Percentiles rank a stretch among this genome's conserved stretches.
Conservation (phyloP, 2,797 vertebrate species). For the Falco novaeseelandiae region DNA sequence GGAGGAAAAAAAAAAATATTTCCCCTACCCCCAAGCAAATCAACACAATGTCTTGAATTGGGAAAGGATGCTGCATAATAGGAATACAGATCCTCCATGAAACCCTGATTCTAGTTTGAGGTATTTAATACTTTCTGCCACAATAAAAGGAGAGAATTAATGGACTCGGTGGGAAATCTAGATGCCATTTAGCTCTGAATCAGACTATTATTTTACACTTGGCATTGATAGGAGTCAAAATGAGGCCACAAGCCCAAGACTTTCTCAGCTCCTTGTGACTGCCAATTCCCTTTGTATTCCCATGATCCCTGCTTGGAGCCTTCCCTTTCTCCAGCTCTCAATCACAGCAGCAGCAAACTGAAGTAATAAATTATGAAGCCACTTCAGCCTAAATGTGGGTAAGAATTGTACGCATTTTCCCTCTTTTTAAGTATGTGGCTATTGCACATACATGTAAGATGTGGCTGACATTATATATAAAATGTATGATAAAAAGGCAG, state of each 20-base stretch:
- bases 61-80: conserved; percentile 5
- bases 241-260: conserved; percentile 5
- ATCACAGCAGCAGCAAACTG: neutral
- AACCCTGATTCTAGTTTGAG: neutral
- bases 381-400: neutral
- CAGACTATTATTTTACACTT: conserved; percentile 61
- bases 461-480: neutral
- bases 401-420: conserved; percentile 3
- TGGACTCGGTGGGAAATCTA: conserved; percentile 57
- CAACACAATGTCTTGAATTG: neutral
- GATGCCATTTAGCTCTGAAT: conserved; percentile 62
- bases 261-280: neutral
- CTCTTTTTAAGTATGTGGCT: conserved; percentile 4
- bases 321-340: conserved; percentile 1
- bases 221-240: conserved; percentile 62
- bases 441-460: neutral
- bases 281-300: neutral
- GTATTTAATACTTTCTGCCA: conserved; percentile 44
- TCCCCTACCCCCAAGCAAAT: neutral
- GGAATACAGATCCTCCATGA: conserved; percentile 25
- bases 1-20: neutral
- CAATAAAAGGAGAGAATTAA: conserved; percentile 41
- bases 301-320: conserved; percentile 11
- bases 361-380: conserved; percentile 4
- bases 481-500: neutral